Evolutionary conservation across 2,113 vertebrate species (phyloP).

Genomic region (Paratilapia polleni): DNA sequence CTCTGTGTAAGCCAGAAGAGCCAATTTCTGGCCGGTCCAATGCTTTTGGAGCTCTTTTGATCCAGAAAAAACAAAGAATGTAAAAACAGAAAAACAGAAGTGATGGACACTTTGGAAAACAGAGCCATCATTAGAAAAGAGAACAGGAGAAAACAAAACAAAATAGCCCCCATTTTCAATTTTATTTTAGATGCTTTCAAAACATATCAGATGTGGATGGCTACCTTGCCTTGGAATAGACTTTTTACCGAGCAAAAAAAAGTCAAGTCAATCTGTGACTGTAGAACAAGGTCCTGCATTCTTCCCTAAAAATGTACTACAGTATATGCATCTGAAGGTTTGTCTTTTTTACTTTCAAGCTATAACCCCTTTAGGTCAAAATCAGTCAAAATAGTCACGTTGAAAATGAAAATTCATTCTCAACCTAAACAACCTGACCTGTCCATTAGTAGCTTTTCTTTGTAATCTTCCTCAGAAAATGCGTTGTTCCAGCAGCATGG

Average conservation of each 20-base stretch:
- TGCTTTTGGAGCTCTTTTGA: not conserved
- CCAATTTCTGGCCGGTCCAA: not conserved
- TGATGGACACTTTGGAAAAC: constrained; percentile 16
- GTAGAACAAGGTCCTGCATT: not conserved
- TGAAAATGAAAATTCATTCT: not conserved
- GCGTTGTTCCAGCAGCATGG: not conserved
- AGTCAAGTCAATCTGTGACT: not conserved
- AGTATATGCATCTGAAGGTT: not conserved
- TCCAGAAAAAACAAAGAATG: constrained; percentile 29
- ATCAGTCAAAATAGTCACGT: not conserved
- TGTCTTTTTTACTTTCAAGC: not conserved
- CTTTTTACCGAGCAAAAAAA: not conserved
- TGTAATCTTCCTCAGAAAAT: not conserved
- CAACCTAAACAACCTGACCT: not conserved
- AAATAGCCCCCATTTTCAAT: not conserved
- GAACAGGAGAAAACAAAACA: not conserved
- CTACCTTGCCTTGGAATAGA: not conserved
- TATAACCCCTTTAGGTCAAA: not conserved
- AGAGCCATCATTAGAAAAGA: not conserved
- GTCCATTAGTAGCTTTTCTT: not conserved
- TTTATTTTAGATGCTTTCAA: not conserved
- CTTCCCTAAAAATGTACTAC: not conserved
- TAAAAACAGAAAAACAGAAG: constrained; percentile 7
- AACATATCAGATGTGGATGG: not conserved
- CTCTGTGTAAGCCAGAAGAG: not conserved